phyloP scores from a whole-genome alignment of 2,113 vertebrate species.

The Anoplopoma fimbria region DNA sequence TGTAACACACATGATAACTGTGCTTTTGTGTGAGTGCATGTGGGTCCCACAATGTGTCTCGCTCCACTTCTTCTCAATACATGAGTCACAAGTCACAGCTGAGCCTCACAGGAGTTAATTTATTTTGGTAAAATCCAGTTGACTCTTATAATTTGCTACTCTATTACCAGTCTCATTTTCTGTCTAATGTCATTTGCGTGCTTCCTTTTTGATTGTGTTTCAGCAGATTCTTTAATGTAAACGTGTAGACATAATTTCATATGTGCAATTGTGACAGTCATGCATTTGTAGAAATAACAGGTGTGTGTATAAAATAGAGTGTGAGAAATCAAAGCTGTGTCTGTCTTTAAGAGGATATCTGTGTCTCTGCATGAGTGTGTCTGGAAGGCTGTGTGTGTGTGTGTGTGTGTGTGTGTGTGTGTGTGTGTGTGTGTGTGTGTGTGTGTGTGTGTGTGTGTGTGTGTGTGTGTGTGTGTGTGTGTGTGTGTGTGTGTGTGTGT shows the following conservation, averaged over 20 bases:
- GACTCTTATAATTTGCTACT: neutral
- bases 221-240: neutral
- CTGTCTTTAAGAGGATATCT: slow-evolving; percentile 46
- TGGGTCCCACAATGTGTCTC: slow-evolving; percentile 8
- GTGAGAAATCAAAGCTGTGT: slow-evolving; percentile 37
- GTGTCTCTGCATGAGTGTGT: slow-evolving; percentile 55
- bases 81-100: slow-evolving; percentile 25
- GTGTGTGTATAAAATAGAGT: slow-evolving; percentile 18
- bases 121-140: slow-evolving; percentile 17
- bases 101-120: neutral
- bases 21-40: neutral
- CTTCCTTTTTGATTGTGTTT: neutral
- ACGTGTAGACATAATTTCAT: neutral
- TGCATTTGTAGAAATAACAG: neutral
- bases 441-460: slow-evolving; percentile 17
- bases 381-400: slow-evolving; percentile 63
- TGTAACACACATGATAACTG: slow-evolving; percentile 59
- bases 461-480: slow-evolving; percentile 35
- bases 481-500: neutral
- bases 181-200: neutral
- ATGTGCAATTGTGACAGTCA: neutral
- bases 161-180: neutral
- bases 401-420: slow-evolving; percentile 47
- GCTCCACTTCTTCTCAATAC: slow-evolving; percentile 31
- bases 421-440: slow-evolving; percentile 11